Conservation (phyloP, 2,797 vertebrate genomes). For the Falco concolor region DNA sequence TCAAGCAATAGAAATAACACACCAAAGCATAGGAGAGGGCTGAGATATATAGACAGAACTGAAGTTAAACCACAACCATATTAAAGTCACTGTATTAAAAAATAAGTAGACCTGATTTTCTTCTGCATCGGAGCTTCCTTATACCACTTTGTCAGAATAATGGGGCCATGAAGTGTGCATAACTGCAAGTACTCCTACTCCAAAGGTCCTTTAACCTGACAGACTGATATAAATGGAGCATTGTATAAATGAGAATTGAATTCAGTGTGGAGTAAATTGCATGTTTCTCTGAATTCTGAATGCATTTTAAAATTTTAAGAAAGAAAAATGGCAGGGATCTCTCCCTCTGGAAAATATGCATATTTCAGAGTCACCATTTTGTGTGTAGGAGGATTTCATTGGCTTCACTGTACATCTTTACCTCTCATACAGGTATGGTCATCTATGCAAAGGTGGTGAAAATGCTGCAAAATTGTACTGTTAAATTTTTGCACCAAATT, state of each 20-base stretch:
- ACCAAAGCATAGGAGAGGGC: background rate
- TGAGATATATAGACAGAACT: conserved; percentile 7
- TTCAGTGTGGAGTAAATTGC: background rate
- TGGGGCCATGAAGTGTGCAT: background rate
- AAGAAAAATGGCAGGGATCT: background rate
- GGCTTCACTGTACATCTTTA: background rate
- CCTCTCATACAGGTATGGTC: background rate
- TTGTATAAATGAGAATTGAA: background rate
- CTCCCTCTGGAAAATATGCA: background rate
- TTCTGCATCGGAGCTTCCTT: conserved; percentile 24
- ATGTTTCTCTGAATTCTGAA: background rate
- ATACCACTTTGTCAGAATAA: background rate
- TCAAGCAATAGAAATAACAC: conserved; percentile 1
- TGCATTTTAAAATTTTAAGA: background rate
- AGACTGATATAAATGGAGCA: conserved; percentile 8
- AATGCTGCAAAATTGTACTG: background rate
- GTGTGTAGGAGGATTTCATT: background rate
- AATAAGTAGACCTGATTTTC: conserved; percentile 34
- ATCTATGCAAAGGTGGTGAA: background rate
- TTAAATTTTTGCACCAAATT: background rate
- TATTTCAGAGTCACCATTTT: background rate
- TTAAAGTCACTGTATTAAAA: conserved; percentile 46
- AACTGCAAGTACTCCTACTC: conserved; percentile 31
- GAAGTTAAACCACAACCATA: conserved; percentile 14
- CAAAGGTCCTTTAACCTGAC: conserved; percentile 17